Base-by-base conservation (phyloP, 2,888 invertebrate genomes). In the Hirtodrosophila cameraria region DNA sequence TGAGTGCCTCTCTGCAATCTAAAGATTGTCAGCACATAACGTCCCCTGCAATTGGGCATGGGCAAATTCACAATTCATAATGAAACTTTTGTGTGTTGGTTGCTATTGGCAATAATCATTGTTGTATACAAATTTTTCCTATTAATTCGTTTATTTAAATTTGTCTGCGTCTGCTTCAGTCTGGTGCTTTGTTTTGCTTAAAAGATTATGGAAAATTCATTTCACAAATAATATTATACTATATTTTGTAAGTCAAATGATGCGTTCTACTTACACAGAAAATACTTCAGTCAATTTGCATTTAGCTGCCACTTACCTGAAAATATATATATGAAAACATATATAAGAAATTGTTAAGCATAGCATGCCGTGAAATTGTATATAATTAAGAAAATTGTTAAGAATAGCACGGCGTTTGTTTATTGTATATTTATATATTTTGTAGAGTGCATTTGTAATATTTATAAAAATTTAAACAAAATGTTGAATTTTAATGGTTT, bases 21-120 rank as follows among this genome's bases (percentile, higher is more conserved):
- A 62, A 46, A 67, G 75, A 80, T 83, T 80, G 80, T 80, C 80
- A 83, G 83, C 80, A 83, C 83, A 80, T 80, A 80, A 80, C 49
- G 67, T 35, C 72, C 33, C 49, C 25, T 41, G n/a, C n/a, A 45
- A 5, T 7, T 31, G 18, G 3, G 36, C n/a, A 7, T 13, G 6
- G n/a, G 33, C 12, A 11, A 2, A 63, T 64, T 65, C 55, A 30
- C 66, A 65, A 67, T 57, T 68, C 69, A 60, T 61, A 64, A 68
- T 58, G 59, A 72, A 70, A 70, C 59, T 75, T 76, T 75, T 50
- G 15, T 48, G 59, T 25, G 43, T 46, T 50, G 65, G 65, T 74
- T 71, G 75, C 68, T 53, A 53, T 59, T 54, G 82, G 79, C 61
- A 76, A 68, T 76, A 66, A 66, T 76, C 52, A 69, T 74, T 80